These are phyloP conservation scores for Anomalospiza imberbis DNA, from an alignment of 2,797 vertebrate genomes.

Conservation along the genomic window DNA sequence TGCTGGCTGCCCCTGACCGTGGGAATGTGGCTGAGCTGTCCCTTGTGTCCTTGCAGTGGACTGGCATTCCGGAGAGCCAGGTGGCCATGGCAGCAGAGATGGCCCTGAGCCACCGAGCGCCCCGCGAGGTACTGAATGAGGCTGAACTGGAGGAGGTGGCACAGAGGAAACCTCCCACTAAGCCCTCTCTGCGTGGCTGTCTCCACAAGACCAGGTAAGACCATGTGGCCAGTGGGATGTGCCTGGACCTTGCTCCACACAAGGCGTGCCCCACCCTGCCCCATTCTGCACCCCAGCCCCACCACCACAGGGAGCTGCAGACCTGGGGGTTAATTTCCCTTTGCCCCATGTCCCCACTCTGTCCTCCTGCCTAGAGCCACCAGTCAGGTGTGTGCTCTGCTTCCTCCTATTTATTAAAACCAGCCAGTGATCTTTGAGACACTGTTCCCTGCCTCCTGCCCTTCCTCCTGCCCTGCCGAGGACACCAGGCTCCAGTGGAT, in stretches of 20 bases:
- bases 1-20: fast-evolving
- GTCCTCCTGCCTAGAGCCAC: background rate
- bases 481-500: background rate
- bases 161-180: slow-evolving; percentile 58
- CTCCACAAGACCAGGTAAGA: slow-evolving; percentile 48
- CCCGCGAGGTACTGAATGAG: slow-evolving; percentile 79
- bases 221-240: fast-evolving
- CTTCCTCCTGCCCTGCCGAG: background rate
- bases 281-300: background rate
- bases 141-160: slow-evolving; percentile 82
- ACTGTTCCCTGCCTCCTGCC: too few relatives aligned
- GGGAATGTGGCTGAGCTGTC: background rate
- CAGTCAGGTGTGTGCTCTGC: too few relatives aligned
- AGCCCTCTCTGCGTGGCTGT: slow-evolving; percentile 23
- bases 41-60: background rate
- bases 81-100: slow-evolving; percentile 27
- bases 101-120: slow-evolving; percentile 42
- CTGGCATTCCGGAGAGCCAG: background rate
- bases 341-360: background rate
- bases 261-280: background rate
- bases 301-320: background rate
- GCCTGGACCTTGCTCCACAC: background rate
- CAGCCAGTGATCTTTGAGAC: too few relatives aligned
- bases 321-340: background rate
- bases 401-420: too few relatives aligned